Evolutionary conservation across 2,797 vertebrate species (phyloP), one percentile per base, ranked within the genome.

Genomic region (Notoglanidium macrostoma): DNA sequence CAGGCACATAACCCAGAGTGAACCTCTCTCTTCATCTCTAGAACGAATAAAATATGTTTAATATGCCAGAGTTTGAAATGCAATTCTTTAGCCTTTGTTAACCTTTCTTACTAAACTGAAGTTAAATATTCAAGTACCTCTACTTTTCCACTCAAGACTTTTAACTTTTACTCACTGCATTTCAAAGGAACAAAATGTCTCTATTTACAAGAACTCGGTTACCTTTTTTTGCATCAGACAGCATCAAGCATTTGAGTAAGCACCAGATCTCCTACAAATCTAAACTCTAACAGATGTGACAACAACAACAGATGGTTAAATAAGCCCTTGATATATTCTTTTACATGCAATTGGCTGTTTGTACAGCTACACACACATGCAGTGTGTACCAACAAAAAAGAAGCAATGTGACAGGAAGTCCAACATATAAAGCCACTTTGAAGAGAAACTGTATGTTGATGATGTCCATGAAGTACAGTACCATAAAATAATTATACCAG

Each of bases 1-100:
- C 32, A 65, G 85, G 29, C 67, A 29, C 55, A 23, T 84, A 67
- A 78, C 35, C 61, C 80, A 74, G 70, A 26, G n/a, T 59, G 65
- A 84, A 70, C 73, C 19, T 67, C 61, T 74, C 21, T 49, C 32
- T 61, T 79, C 54, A 35, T 70, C 55, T n/a, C 19, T 40, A 19
- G 35, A 84, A 49, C 32, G 49, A 70, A 63, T 70, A 11, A 70
- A 78, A 78, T 54, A 35, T 0, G 26, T 82, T 59, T 57, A 63
- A 78, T 59, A 23, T 72, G 11, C n/a, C 65, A 57, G 14, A 57
- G 40, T 49, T 44, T 63, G 12, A 73, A 68, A 54, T 83, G 17
- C 40, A 68, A 54, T 68, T 83, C 4, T 67, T 23, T 23, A 68
- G 46, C 10, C 29, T 83, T 68, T 51, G 10, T 51, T 67, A 83